phyloP scores from a whole-genome alignment of 1,140 invertebrate species.

The Campoletis sonorensis region DNA sequence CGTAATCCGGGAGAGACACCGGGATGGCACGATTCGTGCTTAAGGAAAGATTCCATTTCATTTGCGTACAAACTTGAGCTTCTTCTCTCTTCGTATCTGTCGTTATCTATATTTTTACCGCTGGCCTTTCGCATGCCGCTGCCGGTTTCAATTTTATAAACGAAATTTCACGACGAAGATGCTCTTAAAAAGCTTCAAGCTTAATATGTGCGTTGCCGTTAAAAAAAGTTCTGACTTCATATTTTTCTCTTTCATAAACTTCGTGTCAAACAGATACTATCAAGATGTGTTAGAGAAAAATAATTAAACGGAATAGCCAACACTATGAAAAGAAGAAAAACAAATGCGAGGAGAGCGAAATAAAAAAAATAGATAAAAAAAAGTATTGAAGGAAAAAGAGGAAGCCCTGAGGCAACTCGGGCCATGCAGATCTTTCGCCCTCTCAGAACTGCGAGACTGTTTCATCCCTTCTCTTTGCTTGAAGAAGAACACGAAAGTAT shows the following conservation, averaged over 20 bases:
- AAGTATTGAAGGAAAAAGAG: background rate
- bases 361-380: background rate
- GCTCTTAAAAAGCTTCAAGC: background rate
- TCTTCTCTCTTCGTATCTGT: background rate
- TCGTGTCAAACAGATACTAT: background rate
- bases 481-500: constrained; percentile 13
- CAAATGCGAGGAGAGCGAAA: background rate
- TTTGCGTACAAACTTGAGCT: constrained; percentile 58
- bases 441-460: background rate
- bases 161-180: background rate
- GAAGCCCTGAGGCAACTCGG: background rate
- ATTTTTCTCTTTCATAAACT: too few species aligned
- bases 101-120: background rate
- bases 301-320: background rate
- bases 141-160: background rate
- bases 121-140: background rate
- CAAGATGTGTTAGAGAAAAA: background rate
- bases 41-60: constrained; percentile 65
- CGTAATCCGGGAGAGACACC: constrained; percentile 31
- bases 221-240: too few species aligned
- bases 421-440: background rate
- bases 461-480: constrained; percentile 54
- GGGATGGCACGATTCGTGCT: constrained; percentile 23
- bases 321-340: background rate
- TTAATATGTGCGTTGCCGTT: too few species aligned